phyloP scores from a whole-genome alignment of 1,140 invertebrate species.

The Zaprionus inermis region DNA sequence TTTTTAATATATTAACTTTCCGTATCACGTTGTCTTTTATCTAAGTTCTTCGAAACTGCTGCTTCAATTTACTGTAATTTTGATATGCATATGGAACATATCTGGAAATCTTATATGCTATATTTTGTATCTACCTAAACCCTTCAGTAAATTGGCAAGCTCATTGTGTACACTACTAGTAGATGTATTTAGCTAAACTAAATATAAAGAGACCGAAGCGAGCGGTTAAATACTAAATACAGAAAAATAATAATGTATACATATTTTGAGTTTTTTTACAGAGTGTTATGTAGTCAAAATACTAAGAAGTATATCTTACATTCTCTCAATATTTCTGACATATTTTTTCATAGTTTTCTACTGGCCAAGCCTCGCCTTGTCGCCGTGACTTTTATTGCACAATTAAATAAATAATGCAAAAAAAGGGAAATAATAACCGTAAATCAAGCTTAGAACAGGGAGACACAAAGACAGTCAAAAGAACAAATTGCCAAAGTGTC shows the following conservation, averaged over 20 bases:
- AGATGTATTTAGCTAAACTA: too few species aligned
- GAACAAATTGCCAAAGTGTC: constrained; percentile 34
- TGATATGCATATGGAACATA: too few species aligned
- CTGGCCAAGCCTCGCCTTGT: constrained; percentile 7
- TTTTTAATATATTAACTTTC: too few species aligned
- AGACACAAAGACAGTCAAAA: constrained; percentile 15
- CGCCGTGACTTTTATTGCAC: constrained; percentile 59
- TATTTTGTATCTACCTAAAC: too few species aligned
- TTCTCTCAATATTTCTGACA: neutral
- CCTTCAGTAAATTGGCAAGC: too few species aligned
- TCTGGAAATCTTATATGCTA: too few species aligned
- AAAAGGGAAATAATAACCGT: constrained; percentile 25
- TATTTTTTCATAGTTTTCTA: constrained; percentile 4
- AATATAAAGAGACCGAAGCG: too few species aligned
- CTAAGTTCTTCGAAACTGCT: too few species aligned
- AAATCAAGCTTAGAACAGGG: constrained; percentile 12
- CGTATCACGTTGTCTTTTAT: too few species aligned
- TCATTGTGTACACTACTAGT: too few species aligned
- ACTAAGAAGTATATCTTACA: neutral
- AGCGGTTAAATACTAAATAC: too few species aligned
- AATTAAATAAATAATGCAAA: constrained; percentile 42
- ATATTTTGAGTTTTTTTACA: neutral
- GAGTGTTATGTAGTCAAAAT: neutral
- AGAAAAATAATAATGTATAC: neutral
- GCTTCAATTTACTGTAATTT: too few species aligned